phyloP scores from a whole-genome alignment of 2,888 invertebrate genomes.

The Chrysolina oricalcia region DNA sequence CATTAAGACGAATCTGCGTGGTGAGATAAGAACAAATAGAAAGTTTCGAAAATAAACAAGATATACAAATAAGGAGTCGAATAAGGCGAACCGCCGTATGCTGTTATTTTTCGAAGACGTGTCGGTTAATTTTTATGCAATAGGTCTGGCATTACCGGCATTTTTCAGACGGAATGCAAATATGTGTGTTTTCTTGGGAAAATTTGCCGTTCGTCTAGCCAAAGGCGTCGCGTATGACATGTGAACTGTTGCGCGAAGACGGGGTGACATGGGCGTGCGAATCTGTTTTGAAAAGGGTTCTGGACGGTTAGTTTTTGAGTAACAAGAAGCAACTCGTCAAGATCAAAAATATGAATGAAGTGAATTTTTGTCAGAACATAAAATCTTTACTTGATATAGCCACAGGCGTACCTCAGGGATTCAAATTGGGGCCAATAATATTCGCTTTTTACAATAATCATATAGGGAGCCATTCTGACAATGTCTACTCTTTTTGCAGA shows the following conservation, averaged over 20 bases:
- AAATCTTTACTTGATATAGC: no score
- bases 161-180: constrained; percentile 47
- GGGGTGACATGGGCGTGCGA: constrained; percentile 25
- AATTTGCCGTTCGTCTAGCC: constrained; percentile 42
- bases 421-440: no score
- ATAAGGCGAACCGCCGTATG: constrained; percentile 41
- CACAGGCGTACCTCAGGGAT: no score
- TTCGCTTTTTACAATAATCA: no score
- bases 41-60: constrained; percentile 57
- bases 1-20: constrained; percentile 49
- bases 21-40: constrained; percentile 57
- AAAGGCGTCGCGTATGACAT: constrained; percentile 51
- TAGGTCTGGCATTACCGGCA: constrained; percentile 40
- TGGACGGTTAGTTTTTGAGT: no score
- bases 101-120: constrained; percentile 43
- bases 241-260: constrained; percentile 43
- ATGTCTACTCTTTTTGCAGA: no score
- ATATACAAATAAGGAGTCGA: constrained; percentile 58
- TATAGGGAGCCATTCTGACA: no score
- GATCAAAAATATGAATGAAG: no score
- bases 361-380: no score
- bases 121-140: constrained; percentile 47
- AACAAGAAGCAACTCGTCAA: no score
- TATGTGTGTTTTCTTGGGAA: constrained; percentile 38
- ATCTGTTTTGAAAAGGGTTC: not conserved